Conservation (phyloP, 2,888 invertebrate species). For the Ochropleura plecta region DNA sequence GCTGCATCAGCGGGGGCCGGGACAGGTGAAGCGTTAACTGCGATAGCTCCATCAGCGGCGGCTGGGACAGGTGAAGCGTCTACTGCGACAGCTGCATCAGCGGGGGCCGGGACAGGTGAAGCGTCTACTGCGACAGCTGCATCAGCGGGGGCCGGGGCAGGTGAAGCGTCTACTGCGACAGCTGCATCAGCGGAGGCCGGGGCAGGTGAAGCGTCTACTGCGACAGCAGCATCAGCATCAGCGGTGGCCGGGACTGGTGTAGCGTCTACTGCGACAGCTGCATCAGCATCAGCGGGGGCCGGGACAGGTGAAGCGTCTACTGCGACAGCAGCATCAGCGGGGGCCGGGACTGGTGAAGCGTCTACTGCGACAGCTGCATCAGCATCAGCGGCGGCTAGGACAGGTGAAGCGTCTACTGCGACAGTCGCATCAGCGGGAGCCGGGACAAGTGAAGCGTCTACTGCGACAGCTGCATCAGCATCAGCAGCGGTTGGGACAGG, state of each 20-base stretch:
- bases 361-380: neutral
- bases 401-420: neutral
- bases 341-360: accelerated
- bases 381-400: neutral
- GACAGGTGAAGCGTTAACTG: accelerated
- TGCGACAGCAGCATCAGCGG: neutral
- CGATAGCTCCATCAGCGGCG: neutral
- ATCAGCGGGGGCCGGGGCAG: neutral
- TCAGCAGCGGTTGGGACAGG: too few species aligned
- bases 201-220: accelerated
- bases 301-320: too few species aligned
- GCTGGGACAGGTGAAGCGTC: neutral
- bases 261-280: neutral
- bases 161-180: neutral
- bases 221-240: neutral
- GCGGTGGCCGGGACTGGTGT: accelerated
- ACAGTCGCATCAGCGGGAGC: neutral
- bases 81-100: neutral
- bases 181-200: neutral
- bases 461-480: neutral
- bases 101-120: accelerated
- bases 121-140: neutral
- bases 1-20: neutral
- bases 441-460: neutral
- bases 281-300: neutral